Evolutionary conservation across 2,888 invertebrate species (phyloP).

Genomic region (Steinernema carpocapsae): DNA sequence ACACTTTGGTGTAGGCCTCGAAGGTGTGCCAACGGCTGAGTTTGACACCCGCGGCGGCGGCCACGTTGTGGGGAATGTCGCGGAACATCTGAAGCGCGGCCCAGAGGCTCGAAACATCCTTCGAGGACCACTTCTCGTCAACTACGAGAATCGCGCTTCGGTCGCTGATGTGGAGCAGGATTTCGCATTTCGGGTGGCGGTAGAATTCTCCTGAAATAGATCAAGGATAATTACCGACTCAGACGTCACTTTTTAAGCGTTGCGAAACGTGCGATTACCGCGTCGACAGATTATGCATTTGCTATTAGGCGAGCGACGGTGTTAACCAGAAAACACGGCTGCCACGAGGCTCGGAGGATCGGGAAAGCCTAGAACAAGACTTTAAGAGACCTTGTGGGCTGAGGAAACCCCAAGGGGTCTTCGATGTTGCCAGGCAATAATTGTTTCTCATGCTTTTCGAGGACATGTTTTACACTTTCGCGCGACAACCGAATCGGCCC

Average conservation of each 20-base stretch:
- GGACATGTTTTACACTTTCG: background rate
- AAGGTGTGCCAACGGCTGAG: constrained; percentile 46
- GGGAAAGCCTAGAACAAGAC: background rate
- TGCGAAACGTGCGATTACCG: background rate
- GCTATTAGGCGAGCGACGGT: background rate
- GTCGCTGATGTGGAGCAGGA: constrained; percentile 44
- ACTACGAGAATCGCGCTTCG: constrained; percentile 42
- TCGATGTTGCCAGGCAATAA: background rate
- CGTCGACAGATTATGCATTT: constrained; percentile 26
- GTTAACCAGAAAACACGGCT: background rate
- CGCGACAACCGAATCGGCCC: background rate
- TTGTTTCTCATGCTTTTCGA: background rate
- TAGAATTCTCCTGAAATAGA: constrained; percentile 44
- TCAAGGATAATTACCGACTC: background rate
- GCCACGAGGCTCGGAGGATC: too few species aligned
- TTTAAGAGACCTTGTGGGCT: background rate
- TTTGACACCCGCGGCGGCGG: constrained; percentile 45
- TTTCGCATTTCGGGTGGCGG: constrained; percentile 38
- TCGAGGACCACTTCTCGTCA: constrained; percentile 45
- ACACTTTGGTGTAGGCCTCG: constrained; percentile 43
- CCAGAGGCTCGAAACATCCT: constrained; percentile 42
- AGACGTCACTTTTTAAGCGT: constrained; percentile 4
- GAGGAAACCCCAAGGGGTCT: background rate
- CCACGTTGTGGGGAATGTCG: constrained; percentile 36
- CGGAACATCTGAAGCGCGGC: constrained; percentile 42